phyloP scores from a whole-genome alignment of 2,113 vertebrate species.

The Martes martes region DNA sequence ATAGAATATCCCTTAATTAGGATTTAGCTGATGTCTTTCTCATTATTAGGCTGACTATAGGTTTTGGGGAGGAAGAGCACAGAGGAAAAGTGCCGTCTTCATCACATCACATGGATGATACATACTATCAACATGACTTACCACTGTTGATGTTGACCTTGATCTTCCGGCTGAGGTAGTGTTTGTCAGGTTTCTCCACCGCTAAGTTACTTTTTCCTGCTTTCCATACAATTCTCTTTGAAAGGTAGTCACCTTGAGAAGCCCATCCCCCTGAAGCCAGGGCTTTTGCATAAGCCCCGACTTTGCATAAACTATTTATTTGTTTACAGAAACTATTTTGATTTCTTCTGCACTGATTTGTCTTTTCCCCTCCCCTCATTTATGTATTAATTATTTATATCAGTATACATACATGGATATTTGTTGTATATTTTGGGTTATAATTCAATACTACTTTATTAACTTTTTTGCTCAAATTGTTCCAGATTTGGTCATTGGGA shows the following conservation, averaged over 20 bases:
- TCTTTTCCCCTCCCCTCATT: background rate
- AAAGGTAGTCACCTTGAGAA: background rate
- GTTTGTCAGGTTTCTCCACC: background rate
- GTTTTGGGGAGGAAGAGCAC: background rate
- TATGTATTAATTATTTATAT: background rate
- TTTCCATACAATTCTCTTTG: background rate
- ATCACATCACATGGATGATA: background rate
- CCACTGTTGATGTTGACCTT: background rate
- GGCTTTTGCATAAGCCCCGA: background rate
- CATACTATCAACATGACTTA: background rate
- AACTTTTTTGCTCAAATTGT: background rate
- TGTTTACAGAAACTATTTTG: too few relatives aligned
- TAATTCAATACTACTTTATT: background rate
- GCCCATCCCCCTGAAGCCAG: background rate
- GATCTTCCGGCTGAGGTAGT: background rate
- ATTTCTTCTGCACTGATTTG: background rate
- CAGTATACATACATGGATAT: background rate
- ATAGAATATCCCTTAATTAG: background rate
- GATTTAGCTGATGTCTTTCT: background rate
- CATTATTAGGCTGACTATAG: background rate
- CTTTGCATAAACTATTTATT: background rate
- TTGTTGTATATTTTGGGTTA: background rate
- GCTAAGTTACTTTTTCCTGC: background rate
- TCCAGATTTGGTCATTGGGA: background rate
- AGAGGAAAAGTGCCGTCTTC: background rate